Conservation (phyloP, 1,140 invertebrate genomes). For the Sycobia sp. region DNA sequence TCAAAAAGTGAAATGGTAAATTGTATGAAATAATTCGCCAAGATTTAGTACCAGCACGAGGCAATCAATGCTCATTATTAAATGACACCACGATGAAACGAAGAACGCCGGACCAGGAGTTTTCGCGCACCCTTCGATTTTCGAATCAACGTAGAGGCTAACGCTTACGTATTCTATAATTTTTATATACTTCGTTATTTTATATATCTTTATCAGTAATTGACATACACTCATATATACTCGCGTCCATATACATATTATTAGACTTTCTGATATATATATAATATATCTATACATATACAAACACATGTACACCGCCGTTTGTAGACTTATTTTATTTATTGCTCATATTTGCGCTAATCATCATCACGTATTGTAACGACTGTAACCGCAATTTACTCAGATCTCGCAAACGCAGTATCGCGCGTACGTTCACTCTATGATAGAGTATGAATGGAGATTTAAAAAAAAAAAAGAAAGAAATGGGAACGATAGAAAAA, state of each 20-base stretch:
- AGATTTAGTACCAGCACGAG: conserved; percentile 38
- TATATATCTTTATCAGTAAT: conserved; percentile 33
- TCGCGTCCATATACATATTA: conserved; percentile 26
- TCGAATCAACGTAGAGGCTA: conserved; percentile 29
- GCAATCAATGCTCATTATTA: conserved; percentile 38
- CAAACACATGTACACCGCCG: conserved; percentile 10
- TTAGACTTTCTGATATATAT: background rate
- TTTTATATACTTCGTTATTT: conserved; percentile 32
- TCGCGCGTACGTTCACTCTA: conserved; percentile 7
- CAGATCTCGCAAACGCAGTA: conserved; percentile 27
- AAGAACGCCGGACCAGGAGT: conserved; percentile 7
- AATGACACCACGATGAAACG: conserved; percentile 7
- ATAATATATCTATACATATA: background rate
- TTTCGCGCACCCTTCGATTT: conserved; percentile 14
- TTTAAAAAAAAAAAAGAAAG: conserved; percentile 17
- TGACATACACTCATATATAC: conserved; percentile 30
- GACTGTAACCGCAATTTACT: conserved; percentile 26
- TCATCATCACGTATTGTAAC: conserved; percentile 34
- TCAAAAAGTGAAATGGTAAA: conserved; percentile 29
- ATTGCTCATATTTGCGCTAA: conserved; percentile 31
- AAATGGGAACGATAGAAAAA: no score
- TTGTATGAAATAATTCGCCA: conserved; percentile 26
- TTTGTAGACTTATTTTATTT: conserved; percentile 34
- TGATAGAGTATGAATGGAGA: conserved; percentile 17
- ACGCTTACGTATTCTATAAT: conserved; percentile 26